Base-by-base conservation (phyloP, 2,888 invertebrate species). In the Capitulum mitella region DNA sequence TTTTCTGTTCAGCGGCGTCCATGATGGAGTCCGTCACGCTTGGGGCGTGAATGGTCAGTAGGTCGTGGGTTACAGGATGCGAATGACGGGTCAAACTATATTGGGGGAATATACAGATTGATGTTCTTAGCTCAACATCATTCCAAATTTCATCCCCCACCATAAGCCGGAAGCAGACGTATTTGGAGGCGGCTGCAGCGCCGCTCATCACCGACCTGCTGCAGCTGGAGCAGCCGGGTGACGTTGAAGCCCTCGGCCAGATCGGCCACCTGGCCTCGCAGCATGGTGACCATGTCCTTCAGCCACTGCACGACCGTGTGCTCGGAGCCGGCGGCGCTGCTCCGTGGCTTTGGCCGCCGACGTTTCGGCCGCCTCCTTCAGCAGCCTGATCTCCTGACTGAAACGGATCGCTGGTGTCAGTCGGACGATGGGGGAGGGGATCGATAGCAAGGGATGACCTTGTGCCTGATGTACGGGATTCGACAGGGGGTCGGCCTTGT, bases 181-280 rank as follows among this genome's bases (percentile, higher is more conserved):
- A n/a, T n/a, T n/a, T n/a, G n/a, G n/a, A n/a, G n/a, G n/a, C n/a
- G n/a, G 22, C 16, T 22, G 51, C 51, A 6, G 22, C 51, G 3
- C 16, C 16, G 8, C 1, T 1, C 51, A 14, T 0, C 10, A 61
- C 70, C 37, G 19, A 70, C 70, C 70, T 70, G 70, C 26, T 70
- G 70, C 22, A 22, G 70, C 70, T 70, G 70, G 5, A 70, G 37
- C 70, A 70, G 70, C 37, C 16, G 8, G 3, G 70, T 70, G 22
- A 37, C 34, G 70, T 70, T 70, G 70, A 70, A 70, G 70, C 70
- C 26, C 37, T 70, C 70, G 70, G 70, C 70, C 19, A 70, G 70
- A 22, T 70, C 70, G 70, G 70, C 37, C 70, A 70, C 37, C 70
- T 70, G 70, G 14, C 70, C 70, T 37, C 37, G 37, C 70, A 70